Conservation (phyloP, 2,797 vertebrate genomes). For the Poliocrania exsul region DNA sequence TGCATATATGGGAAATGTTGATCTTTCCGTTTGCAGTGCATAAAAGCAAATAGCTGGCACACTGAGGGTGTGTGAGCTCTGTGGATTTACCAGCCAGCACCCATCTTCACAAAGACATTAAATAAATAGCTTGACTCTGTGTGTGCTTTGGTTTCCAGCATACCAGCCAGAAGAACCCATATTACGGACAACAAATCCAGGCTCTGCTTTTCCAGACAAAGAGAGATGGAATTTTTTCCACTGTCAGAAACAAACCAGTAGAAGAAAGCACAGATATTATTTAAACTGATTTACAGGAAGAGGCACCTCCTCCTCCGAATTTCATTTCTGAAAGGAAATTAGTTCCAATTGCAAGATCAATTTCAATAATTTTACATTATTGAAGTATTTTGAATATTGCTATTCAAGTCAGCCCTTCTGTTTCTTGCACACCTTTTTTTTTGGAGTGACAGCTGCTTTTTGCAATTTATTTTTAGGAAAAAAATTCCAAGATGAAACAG, state of each 20-base stretch:
- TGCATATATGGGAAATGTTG: neutral
- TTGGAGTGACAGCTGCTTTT: neutral
- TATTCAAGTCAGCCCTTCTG: neutral
- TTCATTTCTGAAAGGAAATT: neutral
- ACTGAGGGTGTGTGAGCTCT: neutral
- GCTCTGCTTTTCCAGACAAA: neutral
- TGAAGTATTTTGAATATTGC: neutral
- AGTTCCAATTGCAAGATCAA: neutral
- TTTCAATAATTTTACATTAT: neutral
- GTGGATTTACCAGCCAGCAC: neutral
- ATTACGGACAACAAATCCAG: neutral
- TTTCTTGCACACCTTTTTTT: neutral
- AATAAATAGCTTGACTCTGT: rapidly evolving
- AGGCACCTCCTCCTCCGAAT: rapidly evolving
- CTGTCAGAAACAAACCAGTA: neutral
- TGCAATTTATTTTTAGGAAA: neutral
- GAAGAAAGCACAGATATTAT: neutral
- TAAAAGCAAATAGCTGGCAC: neutral
- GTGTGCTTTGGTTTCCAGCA: neutral
- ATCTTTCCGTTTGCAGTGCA: neutral
- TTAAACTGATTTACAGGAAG: neutral
- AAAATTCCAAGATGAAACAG: neutral
- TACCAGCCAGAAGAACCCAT: neutral
- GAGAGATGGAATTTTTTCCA: neutral
- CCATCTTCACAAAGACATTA: neutral